A percentile compares a stretch with the other conserved stretches of the same genome.
Conservation (phyloP, 2,797 vertebrate genomes). For the Melanotaenia parkinsoni region DNA sequence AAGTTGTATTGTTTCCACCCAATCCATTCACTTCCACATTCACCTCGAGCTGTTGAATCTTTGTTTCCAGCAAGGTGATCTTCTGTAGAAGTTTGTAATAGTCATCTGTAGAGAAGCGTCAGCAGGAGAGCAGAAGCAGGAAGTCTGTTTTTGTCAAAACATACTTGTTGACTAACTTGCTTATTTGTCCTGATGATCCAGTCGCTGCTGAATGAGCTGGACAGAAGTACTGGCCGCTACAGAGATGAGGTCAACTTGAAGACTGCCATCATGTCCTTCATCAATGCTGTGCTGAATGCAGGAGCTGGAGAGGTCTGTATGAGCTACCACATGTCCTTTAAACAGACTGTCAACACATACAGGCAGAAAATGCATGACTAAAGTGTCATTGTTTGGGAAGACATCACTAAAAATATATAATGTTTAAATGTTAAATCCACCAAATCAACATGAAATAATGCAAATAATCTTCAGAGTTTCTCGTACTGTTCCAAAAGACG, state of each 20-base stretch:
- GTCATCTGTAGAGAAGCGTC: too few relatives aligned
- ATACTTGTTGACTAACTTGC: slow-evolving; percentile 5
- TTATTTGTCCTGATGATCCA: slow-evolving; percentile 53
- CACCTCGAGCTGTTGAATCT: too few relatives aligned
- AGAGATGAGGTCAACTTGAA: slow-evolving; percentile 96
- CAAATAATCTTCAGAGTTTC: neutral
- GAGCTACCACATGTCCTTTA: neutral
- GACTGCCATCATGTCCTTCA: slow-evolving; percentile 99
- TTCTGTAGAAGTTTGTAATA: too few relatives aligned
- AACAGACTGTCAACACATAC: neutral
- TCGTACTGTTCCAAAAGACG: neutral
- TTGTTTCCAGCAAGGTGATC: too few relatives aligned
- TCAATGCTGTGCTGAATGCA: slow-evolving; percentile 95
- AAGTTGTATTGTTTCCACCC: too few relatives aligned
- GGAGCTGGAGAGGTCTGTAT: slow-evolving; percentile 93
- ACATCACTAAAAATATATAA: neutral
- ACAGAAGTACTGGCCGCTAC: slow-evolving; percentile 92
- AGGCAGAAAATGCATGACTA: neutral
- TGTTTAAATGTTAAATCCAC: neutral
- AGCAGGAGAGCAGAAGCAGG: neutral
- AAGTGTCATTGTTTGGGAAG: neutral
- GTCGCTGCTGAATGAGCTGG: slow-evolving; percentile 93
- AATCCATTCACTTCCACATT: too few relatives aligned
- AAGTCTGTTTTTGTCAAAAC: neutral
- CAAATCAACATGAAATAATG: neutral